Evolutionary conservation across 1,140 invertebrate genomes (phyloP), one percentile per base, ranked within the genome.

Genomic region (Diachasmimorpha longicaudata): DNA sequence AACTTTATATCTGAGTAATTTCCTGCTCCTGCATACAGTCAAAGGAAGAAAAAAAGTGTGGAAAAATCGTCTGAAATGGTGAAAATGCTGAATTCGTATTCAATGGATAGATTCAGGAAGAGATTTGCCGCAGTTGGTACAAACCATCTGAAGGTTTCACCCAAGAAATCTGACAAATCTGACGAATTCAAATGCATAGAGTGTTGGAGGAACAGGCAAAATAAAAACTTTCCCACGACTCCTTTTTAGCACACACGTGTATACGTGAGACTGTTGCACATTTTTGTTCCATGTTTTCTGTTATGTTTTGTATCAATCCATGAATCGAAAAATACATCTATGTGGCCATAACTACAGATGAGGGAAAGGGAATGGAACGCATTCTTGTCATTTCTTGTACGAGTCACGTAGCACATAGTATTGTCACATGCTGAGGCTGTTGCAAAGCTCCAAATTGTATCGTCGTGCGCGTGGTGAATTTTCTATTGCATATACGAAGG

Each of bases 371-470:
- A 13, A 13, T 42, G 13, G 58, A 6, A 72, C 31, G 63, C 63
- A 74, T 68, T 72, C 70, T 66, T 68, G n/a, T 37, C 31, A 70
- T 76, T 66, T 76, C 58, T 23, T 73, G 69, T 55, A 74, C 79
- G 75, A 77, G 80, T 80, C 84, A 84, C 84, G 84, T 83, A 83
- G 79, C 81, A 73, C 78, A 81, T 83, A 83, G 79, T 86, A 87
- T 86, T 85, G 85, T 88, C 85, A 84, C 82, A 82, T 82, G 82
- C 83, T 82, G 70, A 48, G 5, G 21, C 75, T 80, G 82, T 80
- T 79, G 77, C 77, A 79, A 80, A 79, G 81, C 83, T 84, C 81
- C 82, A 86, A 87, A 87, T 87, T 86, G 82, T 84, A 83, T 85
- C 81, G 80, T 82, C 79, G 81, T 82, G 31, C 81, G 82, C 75